Percentiles rank a stretch among this genome's conserved stretches.
These are phyloP conservation scores for Micoletzkya japonica DNA, from an alignment of 2,888 invertebrate genomes.

Conservation along the genomic window DNA sequence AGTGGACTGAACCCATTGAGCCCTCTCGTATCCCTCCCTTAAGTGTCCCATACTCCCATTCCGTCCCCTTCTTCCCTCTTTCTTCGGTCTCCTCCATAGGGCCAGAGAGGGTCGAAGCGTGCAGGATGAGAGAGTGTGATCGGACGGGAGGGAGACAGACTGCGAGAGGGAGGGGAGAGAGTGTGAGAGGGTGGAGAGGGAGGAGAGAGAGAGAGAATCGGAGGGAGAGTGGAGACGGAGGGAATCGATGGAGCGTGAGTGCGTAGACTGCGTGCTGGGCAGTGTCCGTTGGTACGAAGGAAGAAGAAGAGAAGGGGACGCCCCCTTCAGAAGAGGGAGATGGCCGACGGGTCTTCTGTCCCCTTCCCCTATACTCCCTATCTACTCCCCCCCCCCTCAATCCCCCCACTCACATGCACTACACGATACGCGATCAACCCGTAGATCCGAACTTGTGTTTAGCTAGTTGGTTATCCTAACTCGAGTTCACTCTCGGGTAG, in stretches of 20 bases:
- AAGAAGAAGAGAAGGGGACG: not conserved
- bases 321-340: not conserved
- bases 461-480: not conserved
- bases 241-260: not conserved
- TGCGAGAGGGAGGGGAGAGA: too few species aligned
- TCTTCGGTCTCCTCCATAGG: too few species aligned
- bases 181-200: not conserved
- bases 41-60: too few species aligned
- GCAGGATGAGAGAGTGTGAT: too few species aligned
- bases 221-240: not conserved
- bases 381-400: not conserved
- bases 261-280: slow-evolving; percentile 10
- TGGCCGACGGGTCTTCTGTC: not conserved
- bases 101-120: too few species aligned
- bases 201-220: not conserved
- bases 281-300: slow-evolving; percentile 19
- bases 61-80: slow-evolving; percentile 12
- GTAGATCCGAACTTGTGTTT: slow-evolving; percentile 63
- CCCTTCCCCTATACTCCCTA: not conserved
- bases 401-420: not conserved
- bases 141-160: too few species aligned
- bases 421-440: slow-evolving; percentile 56
- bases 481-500: slow-evolving; percentile 29
- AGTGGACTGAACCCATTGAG: too few species aligned
- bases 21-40: too few species aligned